These are phyloP conservation scores for Bursaphelenchus okinawaensis DNA, from an alignment of 2,888 invertebrate genomes.

Conservation along the genomic window DNA sequence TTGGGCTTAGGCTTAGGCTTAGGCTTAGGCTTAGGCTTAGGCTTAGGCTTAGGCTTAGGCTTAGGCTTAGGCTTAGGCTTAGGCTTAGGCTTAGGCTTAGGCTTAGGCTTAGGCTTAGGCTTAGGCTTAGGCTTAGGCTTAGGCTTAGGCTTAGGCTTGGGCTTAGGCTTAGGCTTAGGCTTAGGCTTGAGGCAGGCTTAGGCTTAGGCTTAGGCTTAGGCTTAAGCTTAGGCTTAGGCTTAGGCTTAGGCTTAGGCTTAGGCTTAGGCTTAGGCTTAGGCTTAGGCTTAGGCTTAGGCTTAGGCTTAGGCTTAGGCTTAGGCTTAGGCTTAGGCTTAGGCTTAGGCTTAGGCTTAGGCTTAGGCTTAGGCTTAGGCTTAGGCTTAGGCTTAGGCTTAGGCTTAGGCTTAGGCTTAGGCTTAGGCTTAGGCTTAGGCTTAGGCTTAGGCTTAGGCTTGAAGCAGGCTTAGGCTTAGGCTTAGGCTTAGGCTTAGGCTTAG, in stretches of 20 bases:
- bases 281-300: background rate
- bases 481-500: constrained; percentile 3
- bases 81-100: constrained; percentile 10
- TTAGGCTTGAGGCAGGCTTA: background rate
- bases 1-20: too few relatives aligned
- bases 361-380: constrained; percentile 3
- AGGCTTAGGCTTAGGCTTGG: constrained; percentile 24
- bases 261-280: background rate
- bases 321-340: constrained; percentile 5
- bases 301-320: constrained; percentile 8
- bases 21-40: too few relatives aligned
- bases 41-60: too few relatives aligned
- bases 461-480: background rate
- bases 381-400: constrained; percentile 6
- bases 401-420: constrained; percentile 8
- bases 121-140: constrained; percentile 2
- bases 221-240: background rate
- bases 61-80: constrained; percentile 5
- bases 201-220: background rate
- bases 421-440: constrained; percentile 4
- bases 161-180: constrained; percentile 6
- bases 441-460: constrained; percentile 4
- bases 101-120: background rate
- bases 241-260: background rate
- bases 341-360: constrained; percentile 7